A percentile compares a stretch with the other conserved stretches of the same genome.
Conservation (phyloP, 23 tunicate genomes). For the Clavelina lepadiformis region DNA sequence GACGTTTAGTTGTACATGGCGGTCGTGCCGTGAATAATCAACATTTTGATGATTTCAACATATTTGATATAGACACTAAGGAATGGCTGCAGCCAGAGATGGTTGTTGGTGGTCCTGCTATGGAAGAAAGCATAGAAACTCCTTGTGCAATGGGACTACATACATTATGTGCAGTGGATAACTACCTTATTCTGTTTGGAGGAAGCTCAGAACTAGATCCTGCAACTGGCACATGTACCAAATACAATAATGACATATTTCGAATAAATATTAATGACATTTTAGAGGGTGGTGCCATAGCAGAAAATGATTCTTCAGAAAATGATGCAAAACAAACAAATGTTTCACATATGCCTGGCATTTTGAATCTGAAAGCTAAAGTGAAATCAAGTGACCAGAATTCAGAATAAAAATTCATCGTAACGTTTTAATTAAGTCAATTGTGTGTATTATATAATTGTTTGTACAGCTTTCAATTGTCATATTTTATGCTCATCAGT, state of each 20-base stretch:
- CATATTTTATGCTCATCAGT: too few species aligned
- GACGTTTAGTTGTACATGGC: conserved; percentile 51
- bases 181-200: conserved; percentile 30
- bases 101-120: neutral
- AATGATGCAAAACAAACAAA: too few species aligned
- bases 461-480: too few species aligned
- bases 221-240: conserved; percentile 58
- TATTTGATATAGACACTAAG: conserved; percentile 35
- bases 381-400: too few species aligned
- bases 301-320: neutral
- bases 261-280: conserved; percentile 18
- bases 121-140: neutral
- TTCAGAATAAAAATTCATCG: too few species aligned
- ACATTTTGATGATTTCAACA: conserved; percentile 66
- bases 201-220: conserved; percentile 69
- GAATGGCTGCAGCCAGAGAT: conserved; percentile 71
- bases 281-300: conserved; percentile 45
- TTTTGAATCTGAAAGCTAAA: too few species aligned
- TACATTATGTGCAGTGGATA: conserved; percentile 24
- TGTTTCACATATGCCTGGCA: too few species aligned
- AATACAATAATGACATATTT: conserved; percentile 40
- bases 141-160: conserved; percentile 74
- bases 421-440: too few species aligned
- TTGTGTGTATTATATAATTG: too few species aligned
- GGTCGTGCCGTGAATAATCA: conserved; percentile 56